Base-by-base conservation (phyloP, 2,113 vertebrate species). In the Carassius gibelio region DNA sequence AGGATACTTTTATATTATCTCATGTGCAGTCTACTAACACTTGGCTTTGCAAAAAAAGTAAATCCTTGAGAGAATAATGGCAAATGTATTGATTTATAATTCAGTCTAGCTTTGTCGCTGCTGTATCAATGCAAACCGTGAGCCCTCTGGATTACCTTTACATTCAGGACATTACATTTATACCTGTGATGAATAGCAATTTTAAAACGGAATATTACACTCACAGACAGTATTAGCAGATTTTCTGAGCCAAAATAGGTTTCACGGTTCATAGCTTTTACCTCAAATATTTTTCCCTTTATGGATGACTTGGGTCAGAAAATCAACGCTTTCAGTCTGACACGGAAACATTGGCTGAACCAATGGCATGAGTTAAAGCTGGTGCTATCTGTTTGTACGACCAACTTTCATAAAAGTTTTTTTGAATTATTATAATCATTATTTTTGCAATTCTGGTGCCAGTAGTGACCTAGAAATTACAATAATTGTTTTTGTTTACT, bases 11-110 rank as follows among this genome's bases (percentile, higher is more conserved):
- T 82, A 30, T 52, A 34, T 86, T 26, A 85, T 71, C 42, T 82
- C 59, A 52, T 82, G 26, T 79, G 74, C 48, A 80, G 84, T 21
- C 69, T 62, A 84, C 17, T 84, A 23, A 52, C 71, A 78, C 71
- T 55, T 21, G 75, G 79, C 83, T 50, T 64, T 36, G 42, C 78
- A 66, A 55, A 50, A 85, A 48, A 45, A 82, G 68, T 75, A n/a
- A 71, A 85, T 34, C 36, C 23, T 36, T 45, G 26, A 75, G 66
- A 83, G 74, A 45, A 78, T 75, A 66, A 75, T 77, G 76, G 34
- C 52, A 48, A 50, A 30, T n/a, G 26, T 48, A 59, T 69, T 23
- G 64, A 85, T 88, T 83, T 85, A 66, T 50, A 45, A 19, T 69
- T 19, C 23, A 66, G 72, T 74, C 17, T 62, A 88, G 45, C 64